phyloP scores from a whole-genome alignment of 2,797 vertebrate genomes.

The Ceryle rudis region DNA sequence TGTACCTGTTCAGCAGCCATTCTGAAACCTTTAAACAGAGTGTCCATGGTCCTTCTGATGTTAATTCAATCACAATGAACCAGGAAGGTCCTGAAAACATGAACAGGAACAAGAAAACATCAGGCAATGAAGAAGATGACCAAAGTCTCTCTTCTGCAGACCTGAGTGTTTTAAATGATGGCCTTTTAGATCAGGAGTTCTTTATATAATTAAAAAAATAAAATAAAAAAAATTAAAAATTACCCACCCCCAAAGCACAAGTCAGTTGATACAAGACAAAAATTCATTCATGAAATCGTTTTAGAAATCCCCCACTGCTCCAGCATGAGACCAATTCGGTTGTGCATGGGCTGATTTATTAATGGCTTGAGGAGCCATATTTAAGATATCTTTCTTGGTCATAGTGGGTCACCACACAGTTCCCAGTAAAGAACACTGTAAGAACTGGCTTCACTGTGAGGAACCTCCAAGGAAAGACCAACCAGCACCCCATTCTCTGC shows the following conservation, averaged over 20 bases:
- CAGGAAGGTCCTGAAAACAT: neutral
- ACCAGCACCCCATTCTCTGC: neutral
- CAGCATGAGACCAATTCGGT: neutral
- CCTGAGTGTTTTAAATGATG: neutral
- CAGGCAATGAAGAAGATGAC: neutral
- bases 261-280: neutral
- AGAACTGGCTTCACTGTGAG: neutral
- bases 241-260: neutral
- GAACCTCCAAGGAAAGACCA: neutral
- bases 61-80: neutral
- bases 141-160: neutral
- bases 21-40: neutral
- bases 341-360: neutral
- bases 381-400: neutral
- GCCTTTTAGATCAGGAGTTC: slow-evolving; percentile 32
- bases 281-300: neutral
- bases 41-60: neutral
- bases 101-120: neutral
- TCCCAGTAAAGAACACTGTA: neutral
- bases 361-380: neutral
- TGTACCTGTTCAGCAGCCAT: neutral
- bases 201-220: neutral
- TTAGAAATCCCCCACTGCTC: neutral
- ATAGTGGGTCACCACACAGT: neutral
- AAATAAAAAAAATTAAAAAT: neutral